These are phyloP conservation scores for Pristiophorus japonicus DNA, from an alignment of 2,113 vertebrate genomes.

Conservation along the genomic window DNA sequence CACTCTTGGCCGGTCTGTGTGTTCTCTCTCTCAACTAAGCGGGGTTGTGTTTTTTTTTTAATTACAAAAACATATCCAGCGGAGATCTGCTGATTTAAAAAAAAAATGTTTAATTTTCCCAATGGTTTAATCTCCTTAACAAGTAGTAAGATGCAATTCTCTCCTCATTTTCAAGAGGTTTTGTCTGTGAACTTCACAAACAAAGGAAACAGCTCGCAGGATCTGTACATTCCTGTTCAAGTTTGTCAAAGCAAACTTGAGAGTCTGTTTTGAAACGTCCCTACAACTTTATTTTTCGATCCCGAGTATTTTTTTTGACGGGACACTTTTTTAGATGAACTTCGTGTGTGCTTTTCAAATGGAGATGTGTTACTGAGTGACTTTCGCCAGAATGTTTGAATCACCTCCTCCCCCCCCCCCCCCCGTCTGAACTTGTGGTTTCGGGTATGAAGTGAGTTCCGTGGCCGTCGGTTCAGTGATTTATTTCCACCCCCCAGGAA, in stretches of 20 bases:
- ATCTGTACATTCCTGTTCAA: not conserved
- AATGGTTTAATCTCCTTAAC: not conserved
- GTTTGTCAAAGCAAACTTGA: not conserved
- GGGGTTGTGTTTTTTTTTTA: not conserved
- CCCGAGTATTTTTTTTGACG: not conserved
- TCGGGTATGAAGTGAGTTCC: not conserved
- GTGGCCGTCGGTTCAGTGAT: not conserved
- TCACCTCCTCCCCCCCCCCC: not conserved
- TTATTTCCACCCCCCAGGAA: not conserved
- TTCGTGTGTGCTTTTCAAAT: not conserved
- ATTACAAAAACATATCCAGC: too few species aligned
- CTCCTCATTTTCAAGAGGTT: not conserved
- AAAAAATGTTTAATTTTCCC: not conserved
- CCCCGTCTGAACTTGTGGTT: not conserved
- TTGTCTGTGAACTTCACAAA: slow-evolving; percentile 1
- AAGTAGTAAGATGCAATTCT: not conserved
- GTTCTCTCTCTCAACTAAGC: not conserved
- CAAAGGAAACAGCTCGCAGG: not conserved
- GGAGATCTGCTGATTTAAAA: not conserved
- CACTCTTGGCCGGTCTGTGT: not conserved
- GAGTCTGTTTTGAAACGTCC: not conserved
- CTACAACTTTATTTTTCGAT: not conserved
- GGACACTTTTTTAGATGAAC: not conserved
- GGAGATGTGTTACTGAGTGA: not conserved
- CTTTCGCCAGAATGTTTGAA: not conserved